These are phyloP conservation scores for Parelbella ahira DNA, from an alignment of 2,888 invertebrate species.

Conservation along the genomic window DNA sequence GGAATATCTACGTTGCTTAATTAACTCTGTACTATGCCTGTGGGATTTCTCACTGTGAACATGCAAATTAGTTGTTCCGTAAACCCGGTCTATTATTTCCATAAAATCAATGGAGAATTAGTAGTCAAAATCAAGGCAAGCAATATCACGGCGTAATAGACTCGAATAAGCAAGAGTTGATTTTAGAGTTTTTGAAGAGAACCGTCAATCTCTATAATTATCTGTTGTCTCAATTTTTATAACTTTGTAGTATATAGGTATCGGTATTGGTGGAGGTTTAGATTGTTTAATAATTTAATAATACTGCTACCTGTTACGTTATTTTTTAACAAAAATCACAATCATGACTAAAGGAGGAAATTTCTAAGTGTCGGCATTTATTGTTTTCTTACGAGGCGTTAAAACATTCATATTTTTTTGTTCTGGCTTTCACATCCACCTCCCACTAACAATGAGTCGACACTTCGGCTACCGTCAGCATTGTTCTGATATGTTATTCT, in stretches of 20 bases:
- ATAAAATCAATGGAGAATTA: slow-evolving; percentile 11
- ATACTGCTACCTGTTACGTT: too few relatives aligned
- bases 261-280: too few relatives aligned
- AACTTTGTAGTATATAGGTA: too few relatives aligned
- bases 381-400: slow-evolving; percentile 19
- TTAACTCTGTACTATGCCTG: slow-evolving; percentile 15
- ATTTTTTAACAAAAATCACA: background rate
- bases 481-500: slow-evolving; percentile 52
- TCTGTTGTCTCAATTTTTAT: too few relatives aligned
- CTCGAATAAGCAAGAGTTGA: too few relatives aligned
- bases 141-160: background rate
- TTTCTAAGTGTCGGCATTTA: slow-evolving; percentile 7
- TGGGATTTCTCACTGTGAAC: slow-evolving; percentile 17
- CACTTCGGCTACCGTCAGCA: slow-evolving; percentile 28
- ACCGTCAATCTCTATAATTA: too few relatives aligned
- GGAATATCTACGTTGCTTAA: slow-evolving; percentile 22
- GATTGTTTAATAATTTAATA: too few relatives aligned
- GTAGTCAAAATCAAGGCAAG: slow-evolving; percentile 1
- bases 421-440: slow-evolving; percentile 27
- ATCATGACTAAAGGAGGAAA: background rate
- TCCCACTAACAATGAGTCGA: slow-evolving; percentile 36
- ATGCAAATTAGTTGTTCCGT: slow-evolving; percentile 20
- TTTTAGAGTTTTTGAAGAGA: too few relatives aligned
- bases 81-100: slow-evolving; percentile 13
- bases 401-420: slow-evolving; percentile 19